Base-by-base conservation (phyloP, 2,888 invertebrate genomes). In the Dione juno region DNA sequence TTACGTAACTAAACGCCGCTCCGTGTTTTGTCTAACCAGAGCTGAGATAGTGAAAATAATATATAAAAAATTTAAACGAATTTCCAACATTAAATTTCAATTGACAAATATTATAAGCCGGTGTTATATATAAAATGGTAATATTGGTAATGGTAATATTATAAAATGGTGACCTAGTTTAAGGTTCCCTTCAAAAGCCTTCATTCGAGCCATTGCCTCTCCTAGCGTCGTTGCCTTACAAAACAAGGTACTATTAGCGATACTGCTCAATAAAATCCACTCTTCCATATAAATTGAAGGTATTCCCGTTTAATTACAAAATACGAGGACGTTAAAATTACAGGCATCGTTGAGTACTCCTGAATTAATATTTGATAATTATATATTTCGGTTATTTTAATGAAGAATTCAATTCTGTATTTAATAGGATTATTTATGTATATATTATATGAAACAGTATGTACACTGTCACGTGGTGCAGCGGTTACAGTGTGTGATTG, bases 281-380 rank as follows among this genome's bases (percentile, higher is more conserved):
- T 66, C 64, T 58, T 21, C 69, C 69, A 59, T 70, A 43, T 52
- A 66, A 70, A 53, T 69, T 64, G 37, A 63, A 64, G 63, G 53
- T 69, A 69, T 48, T 67, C 61, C 19, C 61, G 35, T 61, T 67
- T 50, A 50, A 59, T 59, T 59, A 50, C 48, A 53, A 63, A 63
- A 63, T 16, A 48, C 63, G 63, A 19, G 43, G 21, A 61, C 28
- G 28, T 45, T 43, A 43, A 61, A 61, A 61, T 61, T 61, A 61
- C 28, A 3, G n/a, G 43, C 43, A 43, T n/a, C 28, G 14, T 19
- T 28, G 59, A 61, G 59, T 61, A 14, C 21, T 28, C 3, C 43
- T 28, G 19, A 61, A 45, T 61, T 61, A 43, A 61, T 61, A 61
- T 61, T 61, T 28, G 11, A 28, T 28, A 43, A 37, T 54, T 54